These are phyloP conservation scores for Mellilla xanthometata DNA, from an alignment of 2,888 invertebrate genomes.

Conservation along the genomic window DNA sequence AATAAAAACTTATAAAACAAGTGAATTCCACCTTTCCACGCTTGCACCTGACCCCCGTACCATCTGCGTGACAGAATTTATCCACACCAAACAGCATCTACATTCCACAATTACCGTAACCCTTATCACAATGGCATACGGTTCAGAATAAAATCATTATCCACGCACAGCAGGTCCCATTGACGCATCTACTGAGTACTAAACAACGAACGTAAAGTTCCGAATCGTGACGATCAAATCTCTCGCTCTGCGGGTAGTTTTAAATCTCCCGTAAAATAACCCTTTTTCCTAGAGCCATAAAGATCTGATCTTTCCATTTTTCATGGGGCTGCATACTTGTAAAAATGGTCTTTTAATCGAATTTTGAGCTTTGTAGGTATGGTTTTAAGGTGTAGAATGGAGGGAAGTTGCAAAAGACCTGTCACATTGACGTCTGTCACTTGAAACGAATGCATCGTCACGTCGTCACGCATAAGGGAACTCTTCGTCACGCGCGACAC, in stretches of 20 bases:
- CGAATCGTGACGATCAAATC: conserved; percentile 1
- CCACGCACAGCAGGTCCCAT: conserved; percentile 14
- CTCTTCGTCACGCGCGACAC: conserved; percentile 14
- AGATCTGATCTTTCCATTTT: conserved; percentile 4
- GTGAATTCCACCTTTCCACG: conserved; percentile 8
- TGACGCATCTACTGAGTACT: not conserved
- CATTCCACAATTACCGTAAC: conserved; percentile 1
- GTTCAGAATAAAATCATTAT: conserved; percentile 8
- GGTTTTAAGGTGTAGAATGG: not conserved
- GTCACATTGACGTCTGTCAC: conserved; percentile 17
- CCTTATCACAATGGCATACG: conserved; percentile 5
- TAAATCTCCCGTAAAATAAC: not conserved
- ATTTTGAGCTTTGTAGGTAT: not conserved
- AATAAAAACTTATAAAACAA: conserved; percentile 1
- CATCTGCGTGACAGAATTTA: conserved; percentile 18
- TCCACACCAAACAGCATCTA: not conserved
- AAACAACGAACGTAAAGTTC: conserved; percentile 5
- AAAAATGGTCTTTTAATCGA: not conserved
- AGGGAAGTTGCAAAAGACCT: conserved; percentile 5
- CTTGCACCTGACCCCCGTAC: conserved; percentile 10
- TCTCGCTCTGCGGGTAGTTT: conserved; percentile 14
- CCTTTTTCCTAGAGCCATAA: conserved; percentile 1
- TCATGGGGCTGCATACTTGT: not conserved
- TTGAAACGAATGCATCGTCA: conserved; percentile 18
- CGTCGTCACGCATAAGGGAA: not conserved